phyloP scores from a whole-genome alignment of 2,888 invertebrate species.

The Watsonalla binaria region DNA sequence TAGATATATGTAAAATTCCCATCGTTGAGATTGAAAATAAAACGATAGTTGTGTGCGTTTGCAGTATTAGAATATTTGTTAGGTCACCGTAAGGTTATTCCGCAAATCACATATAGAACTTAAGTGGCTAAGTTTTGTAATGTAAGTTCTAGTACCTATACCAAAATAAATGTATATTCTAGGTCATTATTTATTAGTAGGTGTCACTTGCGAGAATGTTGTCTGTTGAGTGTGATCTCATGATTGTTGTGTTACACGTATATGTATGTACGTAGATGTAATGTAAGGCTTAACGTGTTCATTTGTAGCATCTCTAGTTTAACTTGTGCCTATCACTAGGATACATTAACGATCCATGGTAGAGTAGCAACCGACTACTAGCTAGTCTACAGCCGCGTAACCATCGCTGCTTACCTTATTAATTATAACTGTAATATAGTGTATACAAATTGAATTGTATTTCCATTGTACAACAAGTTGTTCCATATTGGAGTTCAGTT shows the following conservation, averaged over 20 bases:
- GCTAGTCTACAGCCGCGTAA: conserved; percentile 68
- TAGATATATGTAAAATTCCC: conserved; percentile 65
- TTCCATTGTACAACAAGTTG: conserved; percentile 58
- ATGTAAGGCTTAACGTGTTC: conserved; percentile 53
- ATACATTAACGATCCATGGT: conserved; percentile 61
- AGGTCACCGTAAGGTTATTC: conserved; percentile 45
- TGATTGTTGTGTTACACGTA: conserved; percentile 47
- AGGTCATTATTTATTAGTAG: conserved; percentile 73
- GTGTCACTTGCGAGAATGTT: conserved; percentile 53
- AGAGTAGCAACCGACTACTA: conserved; percentile 63
- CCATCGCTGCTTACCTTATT: conserved; percentile 43
- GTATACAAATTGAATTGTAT: conserved; percentile 10
- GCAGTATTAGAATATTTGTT: conserved; percentile 59
- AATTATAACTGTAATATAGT: conserved; percentile 37
- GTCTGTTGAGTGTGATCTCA: conserved; percentile 71
- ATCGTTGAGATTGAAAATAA: conserved; percentile 66
- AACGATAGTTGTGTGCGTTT: conserved; percentile 51
- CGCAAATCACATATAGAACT: conserved; percentile 45
- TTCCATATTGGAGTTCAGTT: conserved; percentile 40
- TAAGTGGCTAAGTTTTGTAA: conserved; percentile 37
- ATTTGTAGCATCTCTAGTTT: conserved; percentile 45
- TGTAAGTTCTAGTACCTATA: conserved; percentile 70
- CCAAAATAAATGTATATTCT: conserved; percentile 70
- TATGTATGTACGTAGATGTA: conserved; percentile 26
- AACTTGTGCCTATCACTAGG: conserved; percentile 50